phyloP scores from a whole-genome alignment of 92 coral and sea anemone species.

The Epizoanthus scotinus region DNA sequence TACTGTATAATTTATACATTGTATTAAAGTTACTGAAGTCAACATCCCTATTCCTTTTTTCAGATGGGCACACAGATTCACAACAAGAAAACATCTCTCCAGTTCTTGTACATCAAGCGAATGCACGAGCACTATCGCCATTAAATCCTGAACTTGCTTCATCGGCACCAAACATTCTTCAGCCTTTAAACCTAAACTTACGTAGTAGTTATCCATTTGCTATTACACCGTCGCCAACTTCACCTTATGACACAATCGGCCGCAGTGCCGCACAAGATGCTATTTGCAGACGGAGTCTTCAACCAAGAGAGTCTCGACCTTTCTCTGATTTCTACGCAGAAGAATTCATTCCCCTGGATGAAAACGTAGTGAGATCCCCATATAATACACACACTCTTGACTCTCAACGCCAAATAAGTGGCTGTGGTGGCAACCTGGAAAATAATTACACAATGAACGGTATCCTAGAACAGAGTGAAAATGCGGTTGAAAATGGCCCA shows the following conservation, averaged over 20 bases:
- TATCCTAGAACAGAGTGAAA: conserved; percentile 1
- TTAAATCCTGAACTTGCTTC: conserved; percentile 76
- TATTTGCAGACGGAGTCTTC: conserved; percentile 54
- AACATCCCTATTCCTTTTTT: not conserved
- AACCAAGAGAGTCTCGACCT: conserved; percentile 68
- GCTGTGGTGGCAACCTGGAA: not conserved
- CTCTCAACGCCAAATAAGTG: not conserved
- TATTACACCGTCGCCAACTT: conserved; percentile 63
- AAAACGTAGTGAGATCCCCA: conserved; percentile 35
- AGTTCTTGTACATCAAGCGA: conserved; percentile 18
- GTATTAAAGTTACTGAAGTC: no score
- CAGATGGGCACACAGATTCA: conserved; percentile 39
- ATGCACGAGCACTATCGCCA: conserved; percentile 34
- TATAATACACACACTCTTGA: conserved; percentile 22
- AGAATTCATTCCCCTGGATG: conserved; percentile 75
- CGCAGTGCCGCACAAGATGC: conserved; percentile 31
- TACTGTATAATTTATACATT: no score
- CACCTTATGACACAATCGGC: conserved; percentile 53
- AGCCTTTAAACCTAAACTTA: conserved; percentile 60
- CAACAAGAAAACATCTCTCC: conserved; percentile 72
- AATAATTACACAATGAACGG: not conserved
- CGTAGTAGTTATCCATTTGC: conserved; percentile 50
- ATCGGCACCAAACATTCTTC: conserved; percentile 81
- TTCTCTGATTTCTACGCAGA: conserved; percentile 76
- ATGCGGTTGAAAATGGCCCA: not conserved